A percentile compares a stretch with the other conserved stretches of the same genome.
Conservation (phyloP, 2,888 invertebrate species). For the Keiferia lycopersicella region DNA sequence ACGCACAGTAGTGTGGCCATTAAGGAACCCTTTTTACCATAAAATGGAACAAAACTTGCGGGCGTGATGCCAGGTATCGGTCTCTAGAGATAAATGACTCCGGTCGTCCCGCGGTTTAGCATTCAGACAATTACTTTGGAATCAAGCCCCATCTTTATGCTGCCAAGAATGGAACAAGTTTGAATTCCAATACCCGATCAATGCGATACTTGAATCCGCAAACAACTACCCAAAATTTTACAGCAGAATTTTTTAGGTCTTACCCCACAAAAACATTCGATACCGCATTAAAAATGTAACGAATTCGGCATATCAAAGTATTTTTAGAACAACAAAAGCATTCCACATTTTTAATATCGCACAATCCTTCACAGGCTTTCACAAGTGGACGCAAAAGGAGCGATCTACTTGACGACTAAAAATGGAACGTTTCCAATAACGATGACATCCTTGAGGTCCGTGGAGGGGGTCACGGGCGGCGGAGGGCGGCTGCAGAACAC, state of each 20-base stretch:
- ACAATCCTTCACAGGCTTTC: conserved; percentile 31
- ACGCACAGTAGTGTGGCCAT: conserved; percentile 33
- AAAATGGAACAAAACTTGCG: conserved; percentile 54
- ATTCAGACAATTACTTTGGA: conserved; percentile 55
- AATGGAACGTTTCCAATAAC: conserved; percentile 79
- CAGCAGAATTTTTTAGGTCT: neutral
- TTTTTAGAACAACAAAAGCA: conserved; percentile 27
- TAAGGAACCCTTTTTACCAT: conserved; percentile 55
- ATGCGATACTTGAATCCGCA: neutral
- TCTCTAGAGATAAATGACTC: conserved; percentile 48
- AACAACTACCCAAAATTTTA: neutral
- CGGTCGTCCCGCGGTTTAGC: conserved; percentile 45
- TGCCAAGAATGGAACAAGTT: conserved; percentile 24
- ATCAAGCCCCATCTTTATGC: conserved; percentile 22
- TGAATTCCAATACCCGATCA: conserved; percentile 5
- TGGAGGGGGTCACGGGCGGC: conserved; percentile 49
- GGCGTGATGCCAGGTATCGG: conserved; percentile 53
- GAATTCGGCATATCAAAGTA: conserved; percentile 20
- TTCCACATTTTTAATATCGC: conserved; percentile 23
- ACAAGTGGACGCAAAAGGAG: conserved; percentile 68
- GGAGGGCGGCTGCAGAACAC: conserved; percentile 52
- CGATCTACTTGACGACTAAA: conserved; percentile 76
- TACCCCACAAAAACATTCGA: neutral
- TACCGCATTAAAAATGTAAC: neutral
- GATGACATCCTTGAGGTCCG: conserved; percentile 65